Conservation (phyloP, 35 echinoderm and acorn worm genomes). For the Heliocidaris tuberculata region DNA sequence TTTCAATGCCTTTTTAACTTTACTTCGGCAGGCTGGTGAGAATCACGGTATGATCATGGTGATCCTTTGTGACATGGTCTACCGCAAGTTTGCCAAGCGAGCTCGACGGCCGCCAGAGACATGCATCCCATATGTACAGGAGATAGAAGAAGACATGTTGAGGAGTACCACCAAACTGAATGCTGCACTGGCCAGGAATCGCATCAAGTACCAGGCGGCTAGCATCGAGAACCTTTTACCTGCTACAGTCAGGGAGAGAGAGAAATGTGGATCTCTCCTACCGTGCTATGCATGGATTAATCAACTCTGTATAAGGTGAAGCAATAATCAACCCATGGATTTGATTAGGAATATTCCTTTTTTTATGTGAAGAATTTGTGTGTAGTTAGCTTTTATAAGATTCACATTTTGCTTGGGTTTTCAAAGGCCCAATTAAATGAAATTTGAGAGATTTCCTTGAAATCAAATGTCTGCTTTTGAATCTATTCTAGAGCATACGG, state of each 20-base stretch:
- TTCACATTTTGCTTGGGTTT: not conserved
- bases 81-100: conserved; percentile 68
- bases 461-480: no score
- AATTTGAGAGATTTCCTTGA: no score
- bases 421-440: no score
- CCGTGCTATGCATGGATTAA: conserved; percentile 94
- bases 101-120: conserved; percentile 48
- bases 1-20: no score
- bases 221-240: conserved; percentile 88
- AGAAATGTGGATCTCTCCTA: conserved; percentile 62
- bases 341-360: not conserved
- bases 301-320: conserved; percentile 85
- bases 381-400: not conserved
- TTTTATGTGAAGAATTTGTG: not conserved
- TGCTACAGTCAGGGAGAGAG: conserved; percentile 75
- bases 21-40: conserved; percentile 68
- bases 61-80: conserved; percentile 89
- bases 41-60: conserved; percentile 92
- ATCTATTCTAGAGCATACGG: no score
- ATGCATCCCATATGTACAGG: conserved; percentile 84
- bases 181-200: conserved; percentile 86
- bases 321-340: no score
- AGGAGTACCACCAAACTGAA: conserved; percentile 78
- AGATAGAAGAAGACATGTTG: conserved; percentile 81
- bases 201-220: conserved; percentile 88